Conservation (phyloP, 1,140 invertebrate genomes). For the Bombus picipes region DNA sequence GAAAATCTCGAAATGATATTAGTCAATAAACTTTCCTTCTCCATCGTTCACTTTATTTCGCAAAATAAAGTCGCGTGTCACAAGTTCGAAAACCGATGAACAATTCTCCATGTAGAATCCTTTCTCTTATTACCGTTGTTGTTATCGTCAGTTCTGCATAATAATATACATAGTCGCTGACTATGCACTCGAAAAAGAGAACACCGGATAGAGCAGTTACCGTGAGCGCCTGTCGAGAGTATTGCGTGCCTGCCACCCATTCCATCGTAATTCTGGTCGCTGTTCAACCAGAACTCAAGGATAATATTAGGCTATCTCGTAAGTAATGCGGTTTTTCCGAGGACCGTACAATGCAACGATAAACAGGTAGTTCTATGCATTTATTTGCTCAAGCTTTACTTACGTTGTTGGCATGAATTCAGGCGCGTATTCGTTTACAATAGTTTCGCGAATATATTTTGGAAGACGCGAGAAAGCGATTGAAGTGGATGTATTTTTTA, state of each 20-base stretch:
- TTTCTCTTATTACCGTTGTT: not conserved
- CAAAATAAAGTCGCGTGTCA: too few species aligned
- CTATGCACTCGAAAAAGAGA: not conserved
- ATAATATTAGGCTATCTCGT: conserved; percentile 29
- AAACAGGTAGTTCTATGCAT: not conserved
- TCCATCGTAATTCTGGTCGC: conserved; percentile 8
- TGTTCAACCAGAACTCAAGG: conserved; percentile 5
- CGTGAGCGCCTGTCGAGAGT: not conserved
- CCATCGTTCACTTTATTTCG: too few species aligned
- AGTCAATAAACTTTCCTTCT: too few species aligned
- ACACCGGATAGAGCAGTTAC: not conserved
- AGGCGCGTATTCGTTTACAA: not conserved
- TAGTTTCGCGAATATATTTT: not conserved
- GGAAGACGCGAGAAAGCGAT: not conserved
- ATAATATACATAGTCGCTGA: too few species aligned
- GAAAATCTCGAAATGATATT: too few species aligned
- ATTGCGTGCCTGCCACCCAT: conserved; percentile 16
- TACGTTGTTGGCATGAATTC: not conserved
- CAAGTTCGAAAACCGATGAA: not conserved
- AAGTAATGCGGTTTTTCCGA: not conserved
- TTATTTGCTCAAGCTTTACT: not conserved
- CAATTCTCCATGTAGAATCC: not conserved
- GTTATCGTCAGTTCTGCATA: not conserved
- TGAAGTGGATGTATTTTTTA: not conserved
- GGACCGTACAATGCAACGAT: conserved; percentile 1